Evolutionary conservation across 2,888 invertebrate genomes (phyloP), one percentile per base, ranked within the genome.

Genomic region (Coelopa pilipes): DNA sequence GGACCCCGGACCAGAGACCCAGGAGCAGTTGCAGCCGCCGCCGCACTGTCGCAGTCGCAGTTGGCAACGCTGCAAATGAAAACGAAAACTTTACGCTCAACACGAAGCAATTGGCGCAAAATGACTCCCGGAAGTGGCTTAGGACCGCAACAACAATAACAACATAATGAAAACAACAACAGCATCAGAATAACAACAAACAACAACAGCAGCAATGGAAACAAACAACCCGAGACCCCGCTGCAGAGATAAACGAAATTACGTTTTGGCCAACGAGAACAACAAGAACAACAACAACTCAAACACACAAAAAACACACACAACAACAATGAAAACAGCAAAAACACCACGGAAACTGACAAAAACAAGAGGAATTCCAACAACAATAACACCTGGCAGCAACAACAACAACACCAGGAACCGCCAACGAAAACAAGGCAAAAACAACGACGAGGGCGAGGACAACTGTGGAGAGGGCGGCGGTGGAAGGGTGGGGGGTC

Each of bases 151-250:
- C n/a, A 62, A 59, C 11, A 19, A 59, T 19, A 15, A 46, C 57
- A 59, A 59, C 13, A 59, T 59, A 59, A 59, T 59, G 57, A 19
- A 24, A 59, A 19, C 19, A 59, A 59, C 17, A 59, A 59, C 57
- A 59, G 24, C 34, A 34, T 34, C 34, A 34, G 7, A 53, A 15
- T 53, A 13, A 15, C 15, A n/a, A 53, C 3, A 53, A 9, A 53
- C 3, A 53, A 53, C 53, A 53, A 53, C 81, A 78, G 76, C 76
- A 77, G 53, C 68, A 49, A 49, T 19, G 73, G 50, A 69, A 70
- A 46, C 71, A 53, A 69, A 70, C 57, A 59, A 46, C 46, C n/a
- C 45, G 11, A 45, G 46, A 59, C 17, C 19, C 59, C 59, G 17
- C 19, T 24, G 46, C 62, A 34, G 21, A 49, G 50, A 66, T 50